Evolutionary conservation across 2,797 vertebrate species (phyloP).

Genomic region (Pristis pectinata): DNA sequence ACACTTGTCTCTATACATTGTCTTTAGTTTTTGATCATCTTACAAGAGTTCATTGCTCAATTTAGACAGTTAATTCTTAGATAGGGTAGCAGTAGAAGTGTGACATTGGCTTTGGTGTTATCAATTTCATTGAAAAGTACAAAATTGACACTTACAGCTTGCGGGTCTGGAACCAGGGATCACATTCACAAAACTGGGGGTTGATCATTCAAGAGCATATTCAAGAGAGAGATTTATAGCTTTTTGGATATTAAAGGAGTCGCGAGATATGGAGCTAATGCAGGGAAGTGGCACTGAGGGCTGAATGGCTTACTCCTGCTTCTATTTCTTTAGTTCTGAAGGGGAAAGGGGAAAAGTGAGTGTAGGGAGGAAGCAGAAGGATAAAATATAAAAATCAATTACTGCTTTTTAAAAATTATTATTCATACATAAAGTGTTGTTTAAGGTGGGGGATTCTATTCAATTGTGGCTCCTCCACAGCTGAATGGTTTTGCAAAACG

Average conservation of each 20-base stretch:
- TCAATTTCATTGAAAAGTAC: too few relatives aligned
- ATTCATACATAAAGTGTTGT: background rate
- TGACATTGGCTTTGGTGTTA: background rate
- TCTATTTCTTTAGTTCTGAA: too few relatives aligned
- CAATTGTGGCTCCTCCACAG: background rate
- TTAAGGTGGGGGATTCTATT: background rate
- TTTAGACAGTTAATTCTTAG: background rate
- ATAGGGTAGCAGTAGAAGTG: background rate
- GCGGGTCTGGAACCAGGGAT: too few relatives aligned
- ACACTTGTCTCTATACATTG: background rate
- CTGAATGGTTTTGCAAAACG: background rate
- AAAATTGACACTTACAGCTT: too few relatives aligned
- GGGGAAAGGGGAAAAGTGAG: background rate
- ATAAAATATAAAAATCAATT: background rate
- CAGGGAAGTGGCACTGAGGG: too few relatives aligned
- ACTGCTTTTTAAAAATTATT: background rate
- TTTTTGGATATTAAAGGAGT: too few relatives aligned
- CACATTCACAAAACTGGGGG: too few relatives aligned
- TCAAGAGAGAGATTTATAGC: too few relatives aligned
- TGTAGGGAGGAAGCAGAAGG: too few relatives aligned
- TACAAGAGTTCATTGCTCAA: background rate
- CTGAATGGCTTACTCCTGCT: too few relatives aligned
- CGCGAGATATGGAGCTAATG: too few relatives aligned
- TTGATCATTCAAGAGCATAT: too few relatives aligned
- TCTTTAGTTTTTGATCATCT: background rate